Conservation (phyloP, 2,113 vertebrate species). For the Sarotherodon lohbergeri region DNA sequence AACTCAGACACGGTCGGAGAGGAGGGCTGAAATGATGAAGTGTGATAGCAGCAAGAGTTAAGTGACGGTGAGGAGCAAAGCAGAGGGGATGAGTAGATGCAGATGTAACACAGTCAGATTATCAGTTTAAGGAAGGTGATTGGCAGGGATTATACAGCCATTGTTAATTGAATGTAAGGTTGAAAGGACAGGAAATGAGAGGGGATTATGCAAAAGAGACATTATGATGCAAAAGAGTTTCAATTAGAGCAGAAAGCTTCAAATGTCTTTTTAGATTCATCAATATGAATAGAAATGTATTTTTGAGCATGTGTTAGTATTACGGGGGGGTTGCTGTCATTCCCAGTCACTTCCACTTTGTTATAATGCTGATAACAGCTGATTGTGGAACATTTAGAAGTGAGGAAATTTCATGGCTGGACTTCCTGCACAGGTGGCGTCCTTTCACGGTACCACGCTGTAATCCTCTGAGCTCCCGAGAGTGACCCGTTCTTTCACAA, state of each 20-base stretch:
- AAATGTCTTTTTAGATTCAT: not conserved
- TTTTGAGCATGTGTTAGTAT: not conserved
- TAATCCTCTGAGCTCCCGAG: not conserved
- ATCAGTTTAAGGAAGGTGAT: constrained; percentile 3
- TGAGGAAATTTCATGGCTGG: not conserved
- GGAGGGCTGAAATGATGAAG: not conserved
- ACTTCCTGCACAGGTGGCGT: not conserved
- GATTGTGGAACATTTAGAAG: not conserved
- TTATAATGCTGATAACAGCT: not conserved
- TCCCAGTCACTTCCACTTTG: not conserved
- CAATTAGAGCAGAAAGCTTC: not conserved
- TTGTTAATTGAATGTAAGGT: not conserved
- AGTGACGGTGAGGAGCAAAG: not conserved
- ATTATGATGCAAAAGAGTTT: constrained; percentile 22
- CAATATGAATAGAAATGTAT: not conserved
- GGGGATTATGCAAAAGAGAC: constrained; percentile 30
- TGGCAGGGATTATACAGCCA: constrained; percentile 45
- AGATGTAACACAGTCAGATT: not conserved
- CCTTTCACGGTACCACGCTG: not conserved
- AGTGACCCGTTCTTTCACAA: not conserved
- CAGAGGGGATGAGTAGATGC: not conserved
- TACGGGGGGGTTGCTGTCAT: accelerated
- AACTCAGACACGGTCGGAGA: not conserved
- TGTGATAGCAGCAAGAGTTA: not conserved
- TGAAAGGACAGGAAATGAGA: not conserved